Conservation (phyloP, 2,113 vertebrate genomes). For the Myxocyprinus asiaticus region DNA sequence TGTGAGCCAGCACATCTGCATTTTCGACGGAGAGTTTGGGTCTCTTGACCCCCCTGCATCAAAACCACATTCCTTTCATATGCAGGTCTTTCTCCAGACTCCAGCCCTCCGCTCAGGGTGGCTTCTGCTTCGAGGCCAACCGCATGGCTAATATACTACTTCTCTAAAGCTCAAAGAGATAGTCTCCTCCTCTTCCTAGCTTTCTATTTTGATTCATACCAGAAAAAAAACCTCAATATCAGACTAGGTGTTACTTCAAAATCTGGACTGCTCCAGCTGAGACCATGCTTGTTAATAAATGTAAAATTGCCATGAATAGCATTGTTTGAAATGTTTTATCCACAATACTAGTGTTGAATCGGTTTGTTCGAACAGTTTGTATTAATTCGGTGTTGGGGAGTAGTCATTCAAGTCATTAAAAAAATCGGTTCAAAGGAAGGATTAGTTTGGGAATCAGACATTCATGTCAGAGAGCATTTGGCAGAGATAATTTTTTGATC, state of each 20-base stretch:
- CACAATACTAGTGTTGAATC: too few relatives aligned
- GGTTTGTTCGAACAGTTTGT: too few relatives aligned
- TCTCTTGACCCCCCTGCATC: background rate
- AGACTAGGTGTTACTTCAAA: slow-evolving; percentile 10
- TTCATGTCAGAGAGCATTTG: too few relatives aligned
- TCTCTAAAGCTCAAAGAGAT: slow-evolving; percentile 1
- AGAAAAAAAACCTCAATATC: slow-evolving; percentile 4
- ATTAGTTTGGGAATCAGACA: too few relatives aligned
- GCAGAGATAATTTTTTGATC: too few relatives aligned
- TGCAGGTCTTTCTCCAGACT: background rate
- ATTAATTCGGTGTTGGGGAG: too few relatives aligned
- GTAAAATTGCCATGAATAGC: too few relatives aligned
- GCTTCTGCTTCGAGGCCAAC: background rate
- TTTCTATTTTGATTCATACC: slow-evolving; percentile 33
- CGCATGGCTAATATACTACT: slow-evolving; percentile 20
- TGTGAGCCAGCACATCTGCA: slow-evolving; percentile 41
- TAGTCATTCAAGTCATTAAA: too few relatives aligned
- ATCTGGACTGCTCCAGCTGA: background rate
- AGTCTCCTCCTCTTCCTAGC: slow-evolving; percentile 29
- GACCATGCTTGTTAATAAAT: too few relatives aligned
- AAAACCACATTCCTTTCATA: slow-evolving; percentile 22
- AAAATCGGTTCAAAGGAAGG: too few relatives aligned
- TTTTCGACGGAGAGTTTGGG: slow-evolving; percentile 16
- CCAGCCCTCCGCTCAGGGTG: background rate
- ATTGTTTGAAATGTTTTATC: too few relatives aligned